Percentiles rank a stretch among this genome's conserved stretches.
These are phyloP conservation scores for Catamblyrhynchus diadema DNA, from an alignment of 2,797 vertebrate genomes.

Conservation along the genomic window DNA sequence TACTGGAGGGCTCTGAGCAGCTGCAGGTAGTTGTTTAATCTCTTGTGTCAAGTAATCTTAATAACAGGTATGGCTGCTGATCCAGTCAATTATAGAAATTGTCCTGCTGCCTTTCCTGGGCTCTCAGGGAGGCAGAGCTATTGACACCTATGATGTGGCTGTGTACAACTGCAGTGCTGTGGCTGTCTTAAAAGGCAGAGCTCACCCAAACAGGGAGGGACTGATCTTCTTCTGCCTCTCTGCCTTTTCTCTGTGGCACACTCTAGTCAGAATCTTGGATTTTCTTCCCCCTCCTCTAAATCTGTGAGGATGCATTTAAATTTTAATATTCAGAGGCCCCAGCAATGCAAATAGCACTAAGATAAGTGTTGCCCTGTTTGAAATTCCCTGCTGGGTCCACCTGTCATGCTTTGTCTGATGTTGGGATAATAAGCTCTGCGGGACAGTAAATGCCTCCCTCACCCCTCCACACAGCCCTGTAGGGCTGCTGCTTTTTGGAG, in stretches of 20 bases:
- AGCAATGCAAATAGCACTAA: not conserved
- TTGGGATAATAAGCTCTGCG: not conserved
- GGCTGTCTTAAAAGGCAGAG: not conserved
- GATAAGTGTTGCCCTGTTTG: not conserved
- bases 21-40: slow-evolving; percentile 41
- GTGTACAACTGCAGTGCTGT: not conserved
- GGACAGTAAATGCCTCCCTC: not conserved
- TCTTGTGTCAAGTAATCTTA: slow-evolving; percentile 24
- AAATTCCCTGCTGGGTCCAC: slow-evolving; percentile 8
- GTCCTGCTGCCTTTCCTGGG: not conserved
- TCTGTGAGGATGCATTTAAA: not conserved
- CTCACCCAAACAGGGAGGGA: not conserved
- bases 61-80: slow-evolving; percentile 36
- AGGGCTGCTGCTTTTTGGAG: not conserved
- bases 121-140: not conserved
- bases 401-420: not conserved
- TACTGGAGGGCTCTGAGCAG: not conserved
- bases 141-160: not conserved
- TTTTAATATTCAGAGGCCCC: not conserved
- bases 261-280: not conserved
- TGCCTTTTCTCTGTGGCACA: not conserved
- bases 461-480: not conserved
- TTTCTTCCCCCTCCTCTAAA: not conserved
- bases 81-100: slow-evolving; percentile 27
- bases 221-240: not conserved